A percentile compares a stretch with the other conserved stretches of the same genome.
phyloP scores from a whole-genome alignment of 2,888 invertebrate genomes.

The Vandiemenella viatica region DNA sequence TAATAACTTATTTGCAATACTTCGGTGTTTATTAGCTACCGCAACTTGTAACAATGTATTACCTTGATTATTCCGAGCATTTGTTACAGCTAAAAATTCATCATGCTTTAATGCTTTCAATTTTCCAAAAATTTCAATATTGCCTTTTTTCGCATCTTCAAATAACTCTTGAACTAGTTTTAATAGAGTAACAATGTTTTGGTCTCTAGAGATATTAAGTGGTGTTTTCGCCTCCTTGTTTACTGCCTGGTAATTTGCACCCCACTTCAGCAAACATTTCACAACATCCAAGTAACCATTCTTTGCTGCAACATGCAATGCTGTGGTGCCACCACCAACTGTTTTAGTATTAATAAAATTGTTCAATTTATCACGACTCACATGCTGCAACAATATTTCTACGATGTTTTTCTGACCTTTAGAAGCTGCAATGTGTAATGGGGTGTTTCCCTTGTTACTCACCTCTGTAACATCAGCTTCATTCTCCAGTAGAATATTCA shows the following conservation, averaged over 20 bases:
- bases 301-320: slow-evolving; percentile 1
- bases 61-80: too few species aligned
- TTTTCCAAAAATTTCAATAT: too few species aligned
- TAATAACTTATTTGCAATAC: too few species aligned
- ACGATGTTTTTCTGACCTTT: slow-evolving; percentile 2
- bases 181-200: slow-evolving; percentile 15
- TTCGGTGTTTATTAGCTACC: too few species aligned
- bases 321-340: not conserved
- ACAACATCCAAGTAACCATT: slow-evolving; percentile 3
- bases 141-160: slow-evolving; percentile 13
- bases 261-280: not conserved
- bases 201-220: too few species aligned
- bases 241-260: slow-evolving; percentile 4
- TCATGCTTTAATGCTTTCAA: too few species aligned
- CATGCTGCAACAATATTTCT: not conserved
- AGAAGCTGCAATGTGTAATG: not conserved
- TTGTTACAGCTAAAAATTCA: too few species aligned
- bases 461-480: slow-evolving; percentile 11
- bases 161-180: slow-evolving; percentile 16
- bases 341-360: slow-evolving; percentile 19
- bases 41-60: too few species aligned
- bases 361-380: slow-evolving; percentile 10
- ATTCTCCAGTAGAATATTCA: slow-evolving; percentile 2
- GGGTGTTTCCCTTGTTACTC: slow-evolving; percentile 14
- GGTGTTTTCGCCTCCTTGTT: slow-evolving; percentile 18